Base-by-base conservation (phyloP, 1,140 invertebrate species). In the Drosophila bocqueti region DNA sequence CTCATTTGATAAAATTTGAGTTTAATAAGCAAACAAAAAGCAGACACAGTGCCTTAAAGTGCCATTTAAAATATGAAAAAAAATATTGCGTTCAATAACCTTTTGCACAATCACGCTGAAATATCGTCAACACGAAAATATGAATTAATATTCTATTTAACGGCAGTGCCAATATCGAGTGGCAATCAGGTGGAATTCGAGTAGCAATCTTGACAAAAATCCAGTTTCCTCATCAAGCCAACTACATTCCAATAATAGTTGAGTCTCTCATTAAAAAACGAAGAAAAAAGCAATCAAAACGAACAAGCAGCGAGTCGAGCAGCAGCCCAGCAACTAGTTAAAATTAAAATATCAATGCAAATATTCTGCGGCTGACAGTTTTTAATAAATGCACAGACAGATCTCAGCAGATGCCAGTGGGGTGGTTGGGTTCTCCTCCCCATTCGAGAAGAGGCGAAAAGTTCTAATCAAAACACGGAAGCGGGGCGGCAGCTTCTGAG, bases 371-470 rank as follows among this genome's bases (percentile, higher is more conserved):
- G 8, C 54, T 57, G 50, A 83, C 83, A 89, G 61, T 21, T 89
- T 87, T 89, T 83, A 87, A 83, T 87, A 87, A 89, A 89, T 81
- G 76, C 77, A 57, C 21, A 71, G 42, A 58, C 26, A 40, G 34
- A 63, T 16, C 11, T 42, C 5, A 2, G 40, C 29, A 31, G 29
- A 68, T 43, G 62, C n/a, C n/a, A 6, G 10, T 0, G 45, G 10
- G 43, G 38, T 29, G 10, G 43, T 29, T 29, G 24, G 38, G 24
- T 43, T 9, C 47, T 2, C 47, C 26, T 31, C 49, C 49, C 49
- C 49, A 7, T 3, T 18, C 16, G n/a, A 24, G 24, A 24, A 45
- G 50, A 42, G 42, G 43, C 15, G 40, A 24, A 45, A 46, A 58
- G 76, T 76, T 80, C 26, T 83, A 76, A 83, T 83, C 83, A 82